Evolutionary conservation across 1,140 invertebrate species (phyloP).

Genomic region (Dendrolimus kikuchii): DNA sequence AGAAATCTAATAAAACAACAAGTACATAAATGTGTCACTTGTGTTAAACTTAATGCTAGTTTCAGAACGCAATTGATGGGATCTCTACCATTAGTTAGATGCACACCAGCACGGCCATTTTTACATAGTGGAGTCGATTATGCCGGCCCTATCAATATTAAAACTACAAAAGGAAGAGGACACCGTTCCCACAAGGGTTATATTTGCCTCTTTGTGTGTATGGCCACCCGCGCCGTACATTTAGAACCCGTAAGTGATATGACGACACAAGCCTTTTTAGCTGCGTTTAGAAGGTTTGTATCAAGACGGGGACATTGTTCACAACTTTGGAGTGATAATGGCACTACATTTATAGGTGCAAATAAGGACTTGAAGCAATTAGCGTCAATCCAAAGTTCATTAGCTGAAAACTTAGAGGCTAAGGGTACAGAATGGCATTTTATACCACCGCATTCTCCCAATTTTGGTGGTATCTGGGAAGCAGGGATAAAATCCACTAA

Average conservation of each 20-base stretch:
- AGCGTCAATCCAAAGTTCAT: neutral
- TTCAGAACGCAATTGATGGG: slow-evolving; percentile 27
- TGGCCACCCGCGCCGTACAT: slow-evolving; percentile 10
- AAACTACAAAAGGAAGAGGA: slow-evolving; percentile 4
- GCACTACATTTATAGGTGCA: slow-evolving; percentile 36
- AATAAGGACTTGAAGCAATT: neutral
- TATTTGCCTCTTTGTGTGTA: slow-evolving; percentile 15
- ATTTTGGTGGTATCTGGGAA: too few relatives aligned
- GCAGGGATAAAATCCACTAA: too few relatives aligned
- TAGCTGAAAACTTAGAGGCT: neutral
- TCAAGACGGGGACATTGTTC: slow-evolving; percentile 22
- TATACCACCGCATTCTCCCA: too few relatives aligned
- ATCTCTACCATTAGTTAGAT: slow-evolving; percentile 18
- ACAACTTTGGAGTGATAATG: slow-evolving; percentile 11
- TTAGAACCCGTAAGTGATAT: slow-evolving; percentile 26
- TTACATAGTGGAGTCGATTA: slow-evolving; percentile 31
- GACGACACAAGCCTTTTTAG: slow-evolving; percentile 30
- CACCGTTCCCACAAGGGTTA: slow-evolving; percentile 7
- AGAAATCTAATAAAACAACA: slow-evolving; percentile 10
- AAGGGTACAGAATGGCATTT: slow-evolving; percentile 6
- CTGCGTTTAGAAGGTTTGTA: slow-evolving; percentile 34
- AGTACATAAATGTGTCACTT: slow-evolving; percentile 26
- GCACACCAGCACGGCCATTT: slow-evolving; percentile 26
- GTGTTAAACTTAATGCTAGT: slow-evolving; percentile 7
- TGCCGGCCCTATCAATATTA: slow-evolving; percentile 26